These are phyloP conservation scores for Crocidura indochinensis DNA, from an alignment of 2,797 vertebrate species.

Conservation along the genomic window DNA sequence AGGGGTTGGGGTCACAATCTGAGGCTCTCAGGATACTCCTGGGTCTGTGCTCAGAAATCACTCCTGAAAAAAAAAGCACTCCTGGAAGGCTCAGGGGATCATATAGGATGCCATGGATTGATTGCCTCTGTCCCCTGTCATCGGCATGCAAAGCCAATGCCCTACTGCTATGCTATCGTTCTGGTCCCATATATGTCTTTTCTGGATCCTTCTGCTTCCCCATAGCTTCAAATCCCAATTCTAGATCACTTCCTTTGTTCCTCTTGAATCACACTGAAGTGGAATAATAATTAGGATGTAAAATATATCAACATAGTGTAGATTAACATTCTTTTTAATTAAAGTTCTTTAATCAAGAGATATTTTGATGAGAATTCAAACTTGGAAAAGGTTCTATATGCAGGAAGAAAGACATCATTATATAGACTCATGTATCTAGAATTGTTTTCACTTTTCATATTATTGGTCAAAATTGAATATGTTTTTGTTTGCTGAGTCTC, in stretches of 20 bases:
- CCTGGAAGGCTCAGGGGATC: too few relatives aligned
- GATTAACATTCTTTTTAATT: not conserved
- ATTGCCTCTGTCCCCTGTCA: too few relatives aligned
- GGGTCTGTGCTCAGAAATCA: too few relatives aligned
- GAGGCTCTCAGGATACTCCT: too few relatives aligned
- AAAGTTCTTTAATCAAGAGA: slow-evolving; percentile 27
- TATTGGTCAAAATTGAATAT: slow-evolving; percentile 26
- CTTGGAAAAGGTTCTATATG: not conserved
- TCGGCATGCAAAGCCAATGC: too few relatives aligned
- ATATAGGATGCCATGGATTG: too few relatives aligned
- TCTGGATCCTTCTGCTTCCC: not conserved
- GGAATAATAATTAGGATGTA: slow-evolving; percentile 32
- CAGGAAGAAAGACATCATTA: slow-evolving; percentile 2
- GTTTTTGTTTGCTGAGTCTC: not conserved
- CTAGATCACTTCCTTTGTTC: not conserved
- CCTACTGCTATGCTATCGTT: too few relatives aligned
- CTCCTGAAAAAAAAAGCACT: too few relatives aligned
- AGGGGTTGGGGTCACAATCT: too few relatives aligned
- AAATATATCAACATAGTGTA: not conserved
- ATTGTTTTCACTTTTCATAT: not conserved
- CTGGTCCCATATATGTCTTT: not conserved
- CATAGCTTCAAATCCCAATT: slow-evolving; percentile 34
- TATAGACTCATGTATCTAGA: not conserved
- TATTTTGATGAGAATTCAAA: slow-evolving; percentile 13
- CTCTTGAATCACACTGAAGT: not conserved